These are phyloP conservation scores for Macrobrachium nipponense DNA, from an alignment of 1,140 invertebrate species.

Conservation along the genomic window DNA sequence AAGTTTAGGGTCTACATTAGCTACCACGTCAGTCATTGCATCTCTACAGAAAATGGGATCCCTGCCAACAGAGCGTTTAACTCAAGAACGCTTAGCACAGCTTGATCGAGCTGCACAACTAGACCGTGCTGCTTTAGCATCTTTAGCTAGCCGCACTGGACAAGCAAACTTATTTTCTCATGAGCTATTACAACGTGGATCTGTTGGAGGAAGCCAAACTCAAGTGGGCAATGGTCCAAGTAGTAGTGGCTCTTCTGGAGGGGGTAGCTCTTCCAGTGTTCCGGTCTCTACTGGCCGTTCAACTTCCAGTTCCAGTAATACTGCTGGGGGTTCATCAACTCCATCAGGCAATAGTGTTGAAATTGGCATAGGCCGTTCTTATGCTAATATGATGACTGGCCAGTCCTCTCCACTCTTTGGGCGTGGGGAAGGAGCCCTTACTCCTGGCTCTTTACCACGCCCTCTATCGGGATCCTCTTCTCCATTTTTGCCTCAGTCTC, in stretches of 20 bases:
- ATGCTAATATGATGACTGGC: slow-evolving; percentile 59
- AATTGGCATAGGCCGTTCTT: slow-evolving; percentile 61
- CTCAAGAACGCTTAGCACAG: slow-evolving; percentile 40
- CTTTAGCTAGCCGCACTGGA: slow-evolving; percentile 60
- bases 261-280: slow-evolving; percentile 41
- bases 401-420: slow-evolving; percentile 63
- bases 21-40: slow-evolving; percentile 60
- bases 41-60: slow-evolving; percentile 62
- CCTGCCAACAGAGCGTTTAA: slow-evolving; percentile 52
- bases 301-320: slow-evolving; percentile 44
- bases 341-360: slow-evolving; percentile 60
- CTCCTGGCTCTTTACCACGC: slow-evolving; percentile 60
- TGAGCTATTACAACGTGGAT: slow-evolving; percentile 55
- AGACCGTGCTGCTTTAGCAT: slow-evolving; percentile 61
- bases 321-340: slow-evolving; percentile 35
- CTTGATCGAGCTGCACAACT: slow-evolving; percentile 41
- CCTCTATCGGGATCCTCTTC: slow-evolving; percentile 62
- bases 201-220: slow-evolving; percentile 49
- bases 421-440: slow-evolving; percentile 59
- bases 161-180: slow-evolving; percentile 59
- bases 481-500: slow-evolving; percentile 62
- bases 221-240: slow-evolving; percentile 57
- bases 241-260: slow-evolving; percentile 45
- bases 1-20: slow-evolving; percentile 53
- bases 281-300: slow-evolving; percentile 40